Conservation (phyloP, 2,797 vertebrate genomes). For the Takifugu rubripes region DNA sequence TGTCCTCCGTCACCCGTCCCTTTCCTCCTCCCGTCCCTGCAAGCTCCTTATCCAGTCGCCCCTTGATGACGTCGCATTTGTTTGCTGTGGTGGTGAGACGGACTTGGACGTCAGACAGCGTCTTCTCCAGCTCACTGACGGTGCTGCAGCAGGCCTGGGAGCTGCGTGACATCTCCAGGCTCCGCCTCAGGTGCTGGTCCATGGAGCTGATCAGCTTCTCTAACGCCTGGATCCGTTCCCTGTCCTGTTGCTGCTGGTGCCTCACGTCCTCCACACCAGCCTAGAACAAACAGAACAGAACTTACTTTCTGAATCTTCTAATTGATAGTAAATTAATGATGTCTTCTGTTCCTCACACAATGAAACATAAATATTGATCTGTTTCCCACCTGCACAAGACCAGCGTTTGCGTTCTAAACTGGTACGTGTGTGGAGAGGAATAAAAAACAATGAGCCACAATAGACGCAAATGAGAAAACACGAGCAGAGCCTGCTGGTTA, state of each 20-base stretch:
- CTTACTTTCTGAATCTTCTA: not conserved
- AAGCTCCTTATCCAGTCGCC: slow-evolving; percentile 75
- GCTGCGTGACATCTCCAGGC: slow-evolving; percentile 68
- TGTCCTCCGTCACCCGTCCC: slow-evolving; percentile 68
- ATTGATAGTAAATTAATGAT: not conserved
- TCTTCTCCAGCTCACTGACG: slow-evolving; percentile 67
- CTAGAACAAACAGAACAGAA: slow-evolving; percentile 16
- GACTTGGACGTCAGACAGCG: slow-evolving; percentile 70
- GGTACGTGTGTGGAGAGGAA: too few species aligned
- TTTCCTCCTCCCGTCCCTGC: slow-evolving; percentile 50
- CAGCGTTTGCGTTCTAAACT: too few species aligned
- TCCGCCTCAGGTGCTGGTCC: slow-evolving; percentile 81
- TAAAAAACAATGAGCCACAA: too few species aligned
- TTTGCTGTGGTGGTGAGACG: slow-evolving; percentile 73
- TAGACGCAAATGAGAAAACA: too few species aligned
- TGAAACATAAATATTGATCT: too few species aligned
- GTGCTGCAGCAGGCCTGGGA: slow-evolving; percentile 74
- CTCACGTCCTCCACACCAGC: slow-evolving; percentile 80
- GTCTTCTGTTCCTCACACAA: too few species aligned
- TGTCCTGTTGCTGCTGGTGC: slow-evolving; percentile 81
- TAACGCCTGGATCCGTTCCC: slow-evolving; percentile 79
- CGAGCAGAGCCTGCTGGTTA: too few species aligned
- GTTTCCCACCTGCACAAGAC: too few species aligned
- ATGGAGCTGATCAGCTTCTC: slow-evolving; percentile 83
- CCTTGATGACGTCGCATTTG: slow-evolving; percentile 71